phyloP scores from a whole-genome alignment of 2,113 vertebrate species.

The Sinocyclocheilus rhinocerous region DNA sequence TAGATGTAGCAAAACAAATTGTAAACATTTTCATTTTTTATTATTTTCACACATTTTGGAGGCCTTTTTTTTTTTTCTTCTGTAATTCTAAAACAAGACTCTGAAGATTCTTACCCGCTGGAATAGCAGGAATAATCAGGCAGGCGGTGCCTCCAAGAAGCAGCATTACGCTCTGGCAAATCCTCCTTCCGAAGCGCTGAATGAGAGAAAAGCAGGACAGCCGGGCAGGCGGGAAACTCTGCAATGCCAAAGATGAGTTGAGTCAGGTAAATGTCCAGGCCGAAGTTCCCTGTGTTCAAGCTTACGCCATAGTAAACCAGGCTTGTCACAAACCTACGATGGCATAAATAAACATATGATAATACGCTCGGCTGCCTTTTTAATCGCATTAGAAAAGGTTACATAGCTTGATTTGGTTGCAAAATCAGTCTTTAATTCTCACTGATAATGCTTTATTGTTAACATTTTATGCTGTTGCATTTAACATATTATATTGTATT shows the following conservation, averaged over 20 bases:
- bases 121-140: slow-evolving; percentile 77
- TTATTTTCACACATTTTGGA: no score
- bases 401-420: not conserved
- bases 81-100: not conserved
- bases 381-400: not conserved
- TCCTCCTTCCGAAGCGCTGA: slow-evolving; percentile 80
- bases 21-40: no score
- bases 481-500: not conserved
- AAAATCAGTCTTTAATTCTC: not conserved
- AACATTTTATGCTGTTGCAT: not conserved
- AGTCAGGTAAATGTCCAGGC: slow-evolving; percentile 89
- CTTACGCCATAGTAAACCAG: slow-evolving; percentile 86
- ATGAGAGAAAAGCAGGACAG: slow-evolving; percentile 72
- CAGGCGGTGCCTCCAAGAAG: slow-evolving; percentile 79
- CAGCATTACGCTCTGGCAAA: slow-evolving; percentile 68
- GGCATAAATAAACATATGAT: not conserved
- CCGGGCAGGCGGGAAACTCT: slow-evolving; percentile 78
- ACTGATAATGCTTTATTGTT: not conserved
- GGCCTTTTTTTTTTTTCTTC: not conserved
- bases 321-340: slow-evolving; percentile 84
- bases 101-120: slow-evolving; percentile 56
- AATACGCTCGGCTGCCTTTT: not conserved
- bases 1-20: no score
- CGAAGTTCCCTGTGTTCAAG: slow-evolving; percentile 86
- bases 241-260: slow-evolving; percentile 86